A percentile compares a stretch with the other conserved stretches of the same genome.
Conservation (phyloP, 2,888 invertebrate species). For the Chrysolina oricalcia region DNA sequence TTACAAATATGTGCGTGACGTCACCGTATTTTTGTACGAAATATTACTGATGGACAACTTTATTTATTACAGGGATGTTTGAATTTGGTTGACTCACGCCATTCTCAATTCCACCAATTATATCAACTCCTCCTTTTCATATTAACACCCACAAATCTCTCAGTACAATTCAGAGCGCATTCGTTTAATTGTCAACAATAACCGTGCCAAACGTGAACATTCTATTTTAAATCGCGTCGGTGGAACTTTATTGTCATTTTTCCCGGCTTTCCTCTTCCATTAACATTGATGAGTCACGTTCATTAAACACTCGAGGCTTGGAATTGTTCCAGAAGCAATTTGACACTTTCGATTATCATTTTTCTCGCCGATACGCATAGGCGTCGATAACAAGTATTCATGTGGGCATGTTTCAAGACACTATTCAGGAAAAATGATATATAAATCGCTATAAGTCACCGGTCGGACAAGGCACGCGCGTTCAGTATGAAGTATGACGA, state of each 20-base stretch:
- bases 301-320: slow-evolving; percentile 5
- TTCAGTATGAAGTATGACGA: no score
- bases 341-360: neutral
- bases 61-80: no score
- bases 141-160: neutral
- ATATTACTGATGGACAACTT: no score
- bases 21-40: neutral
- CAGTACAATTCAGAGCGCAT: neutral
- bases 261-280: slow-evolving; percentile 20
- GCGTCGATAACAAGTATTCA: neutral
- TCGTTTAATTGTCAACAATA: slow-evolving; percentile 11
- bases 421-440: no score
- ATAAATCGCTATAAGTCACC: no score
- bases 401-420: no score
- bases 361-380: neutral
- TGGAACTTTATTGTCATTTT: slow-evolving; percentile 19
- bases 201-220: slow-evolving; percentile 15
- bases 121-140: neutral
- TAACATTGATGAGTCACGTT: slow-evolving; percentile 23
- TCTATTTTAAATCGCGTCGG: slow-evolving; percentile 27
- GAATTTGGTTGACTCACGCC: neutral
- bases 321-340: slow-evolving; percentile 7
- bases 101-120: neutral
- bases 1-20: no score
- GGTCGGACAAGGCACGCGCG: no score